Base-by-base conservation (phyloP, 2,888 invertebrate species). In the Achlya flavicornis region DNA sequence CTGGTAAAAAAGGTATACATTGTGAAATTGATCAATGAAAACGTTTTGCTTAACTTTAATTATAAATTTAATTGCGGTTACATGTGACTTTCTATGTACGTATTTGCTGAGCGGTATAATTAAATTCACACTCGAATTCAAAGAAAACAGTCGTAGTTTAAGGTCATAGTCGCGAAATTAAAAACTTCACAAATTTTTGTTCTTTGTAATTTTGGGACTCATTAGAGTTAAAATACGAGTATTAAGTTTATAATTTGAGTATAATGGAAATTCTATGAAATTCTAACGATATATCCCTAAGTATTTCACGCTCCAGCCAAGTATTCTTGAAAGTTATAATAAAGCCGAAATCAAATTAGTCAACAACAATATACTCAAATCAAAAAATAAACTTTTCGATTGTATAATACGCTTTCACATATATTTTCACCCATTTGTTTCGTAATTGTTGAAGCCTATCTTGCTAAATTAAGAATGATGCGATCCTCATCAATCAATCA, bases 401-500 rank as follows among this genome's bases (percentile, higher is more conserved):
- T 43, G 14, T 43, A 43, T 43, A 12, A 5, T 2, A 7, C 2
- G n/a, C 48, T 48, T 16, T 53, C 19, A 53, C 53, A 8, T 10
- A 19, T 19, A 48, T n/a, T 53, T 53, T 53, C 10, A 53, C 19
- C 19, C 10, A n/a, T 53, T 19, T 53, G n/a, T 53, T 53, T 53
- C 16, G 19, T 53, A 16, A 10, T 19, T 14, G 14, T n/a, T n/a
- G 16, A 10, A 53, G 53, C 10, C 4, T 10, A 19, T 14, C 10
- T 19, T 3, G 53, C 19, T 10, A 53, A 53, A 53, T 16, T 53
- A 10, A 53, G 53, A 53, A 19, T 19, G 53, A 53, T 53, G 53
- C 8, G 53, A 53, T 19, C 53, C 19, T 53, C 53, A 53, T 53
- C 53, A 53, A 53, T 53, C 53, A 53, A 19, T 53, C 53, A 48